Base-by-base conservation (phyloP, 2,797 vertebrate genomes). In the Paguma larvata region DNA sequence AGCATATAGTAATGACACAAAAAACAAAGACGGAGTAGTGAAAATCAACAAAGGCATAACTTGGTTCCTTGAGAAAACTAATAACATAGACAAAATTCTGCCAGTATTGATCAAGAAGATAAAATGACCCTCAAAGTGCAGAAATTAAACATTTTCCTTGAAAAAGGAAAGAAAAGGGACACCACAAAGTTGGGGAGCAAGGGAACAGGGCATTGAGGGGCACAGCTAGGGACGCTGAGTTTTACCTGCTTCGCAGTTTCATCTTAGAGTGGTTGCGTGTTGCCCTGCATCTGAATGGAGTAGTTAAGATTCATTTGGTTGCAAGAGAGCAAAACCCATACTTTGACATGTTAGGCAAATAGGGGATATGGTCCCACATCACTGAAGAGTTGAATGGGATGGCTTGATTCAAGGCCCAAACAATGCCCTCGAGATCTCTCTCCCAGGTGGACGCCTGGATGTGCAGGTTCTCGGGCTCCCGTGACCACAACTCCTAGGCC, bases 261-360 rank as follows among this genome's bases (percentile, higher is more conserved):
- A 38, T n/a, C 46, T 65, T 21, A 2, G 32, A 21, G 23, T 21
- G 2, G 1, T 19, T 32, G 0, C 2, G 2, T 3, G 7, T 23
- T 10, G 16, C 38, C 67, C 18, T 16, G 51, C 41, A 32, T 56
- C 10, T 85, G 12, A 87, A 19, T 3, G 27, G 25, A 56, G 16
- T 44, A 34, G 15, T 65, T 85, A 59, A 62, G 34, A 70, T 59
- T 75, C n/a, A 1, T 62, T 62, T 34, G 1, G 5, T 27, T 89
- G n/a, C 5, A 46, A 46, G 0, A 59, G 48, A 51, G 30, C 38
- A 59, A 94, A 85, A 59, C 44, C 53, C n/a, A 78, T 21, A 25
- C 34, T 77, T 41, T 70, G 56, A 68, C 48, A 56, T 23, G 13
- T 48, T 51, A 62, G 59, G 53, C 30, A 48, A 46, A 62, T 62